A percentile compares a stretch with the other conserved stretches of the same genome.
Evolutionary conservation across 2,113 vertebrate genomes (phyloP).

Genomic region (Mormoops blainvillei): DNA sequence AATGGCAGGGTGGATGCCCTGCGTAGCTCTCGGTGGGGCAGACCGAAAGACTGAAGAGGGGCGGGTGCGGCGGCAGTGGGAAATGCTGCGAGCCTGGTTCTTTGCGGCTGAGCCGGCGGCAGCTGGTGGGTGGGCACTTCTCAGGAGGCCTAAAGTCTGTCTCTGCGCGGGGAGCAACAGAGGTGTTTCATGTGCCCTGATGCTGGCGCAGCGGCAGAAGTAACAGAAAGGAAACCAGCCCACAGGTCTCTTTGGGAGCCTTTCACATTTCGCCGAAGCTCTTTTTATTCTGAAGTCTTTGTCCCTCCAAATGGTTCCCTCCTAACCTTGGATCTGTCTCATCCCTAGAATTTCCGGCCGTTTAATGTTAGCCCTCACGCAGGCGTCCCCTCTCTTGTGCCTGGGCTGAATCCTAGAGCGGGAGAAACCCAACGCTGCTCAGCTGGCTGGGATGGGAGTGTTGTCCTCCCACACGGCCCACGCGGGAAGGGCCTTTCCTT

Average conservation of each 20-base stretch:
- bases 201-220: neutral
- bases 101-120: neutral
- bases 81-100: neutral
- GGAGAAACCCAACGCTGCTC: neutral
- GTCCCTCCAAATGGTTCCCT: constrained; percentile 9
- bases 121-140: constrained; percentile 52
- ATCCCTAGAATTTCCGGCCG: neutral
- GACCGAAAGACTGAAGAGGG: neutral
- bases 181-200: neutral
- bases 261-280: constrained; percentile 36
- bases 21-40: neutral
- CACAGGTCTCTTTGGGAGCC: neutral
- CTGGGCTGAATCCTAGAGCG: neutral
- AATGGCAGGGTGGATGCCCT: constrained; percentile 13
- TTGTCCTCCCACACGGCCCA: neutral
- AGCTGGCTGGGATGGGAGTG: neutral
- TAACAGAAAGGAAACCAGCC: constrained; percentile 7
- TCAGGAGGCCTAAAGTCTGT: constrained; percentile 5
- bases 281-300: constrained; percentile 36
- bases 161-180: neutral
- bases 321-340: neutral
- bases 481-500: neutral
- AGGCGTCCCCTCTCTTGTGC: neutral
- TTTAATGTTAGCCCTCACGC: neutral
- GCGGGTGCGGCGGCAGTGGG: neutral